These are phyloP conservation scores for Amyelois transitella DNA, from an alignment of 1,140 invertebrate species.

Conservation along the genomic window DNA sequence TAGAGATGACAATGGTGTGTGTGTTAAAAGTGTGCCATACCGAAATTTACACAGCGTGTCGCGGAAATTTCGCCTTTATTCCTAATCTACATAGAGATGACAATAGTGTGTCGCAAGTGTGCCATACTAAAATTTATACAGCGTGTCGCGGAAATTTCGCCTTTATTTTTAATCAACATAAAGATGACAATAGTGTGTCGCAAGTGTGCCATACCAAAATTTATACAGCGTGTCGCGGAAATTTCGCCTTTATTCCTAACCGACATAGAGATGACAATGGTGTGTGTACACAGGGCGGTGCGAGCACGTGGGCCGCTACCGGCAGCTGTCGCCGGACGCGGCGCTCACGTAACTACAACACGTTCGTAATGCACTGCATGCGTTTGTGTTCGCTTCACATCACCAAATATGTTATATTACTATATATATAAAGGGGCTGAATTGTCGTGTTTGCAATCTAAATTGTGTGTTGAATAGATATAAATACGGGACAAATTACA, in stretches of 20 bases:
- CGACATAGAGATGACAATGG: conserved; percentile 6
- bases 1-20: too few species aligned
- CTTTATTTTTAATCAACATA: background rate
- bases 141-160: background rate
- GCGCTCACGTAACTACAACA: conserved; percentile 54
- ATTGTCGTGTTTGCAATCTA: background rate
- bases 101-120: too few species aligned
- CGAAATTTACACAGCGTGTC: too few species aligned
- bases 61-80: too few species aligned
- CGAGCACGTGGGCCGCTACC: conserved; percentile 64
- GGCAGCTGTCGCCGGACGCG: conserved; percentile 60
- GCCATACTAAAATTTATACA: background rate
- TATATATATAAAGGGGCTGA: too few species aligned
- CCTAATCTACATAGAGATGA: too few species aligned
- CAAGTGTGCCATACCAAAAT: background rate
- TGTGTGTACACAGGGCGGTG: conserved; percentile 30
- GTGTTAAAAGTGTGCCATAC: too few species aligned
- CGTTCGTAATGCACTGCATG: background rate
- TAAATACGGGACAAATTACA: too few species aligned
- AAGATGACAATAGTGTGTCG: conserved; percentile 8
- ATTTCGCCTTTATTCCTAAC: background rate
- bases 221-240: background rate
- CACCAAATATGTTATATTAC: background rate
- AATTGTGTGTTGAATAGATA: too few species aligned
- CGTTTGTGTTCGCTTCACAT: background rate